phyloP scores from a whole-genome alignment of 2,888 invertebrate species.

The Chironomus riparius region DNA sequence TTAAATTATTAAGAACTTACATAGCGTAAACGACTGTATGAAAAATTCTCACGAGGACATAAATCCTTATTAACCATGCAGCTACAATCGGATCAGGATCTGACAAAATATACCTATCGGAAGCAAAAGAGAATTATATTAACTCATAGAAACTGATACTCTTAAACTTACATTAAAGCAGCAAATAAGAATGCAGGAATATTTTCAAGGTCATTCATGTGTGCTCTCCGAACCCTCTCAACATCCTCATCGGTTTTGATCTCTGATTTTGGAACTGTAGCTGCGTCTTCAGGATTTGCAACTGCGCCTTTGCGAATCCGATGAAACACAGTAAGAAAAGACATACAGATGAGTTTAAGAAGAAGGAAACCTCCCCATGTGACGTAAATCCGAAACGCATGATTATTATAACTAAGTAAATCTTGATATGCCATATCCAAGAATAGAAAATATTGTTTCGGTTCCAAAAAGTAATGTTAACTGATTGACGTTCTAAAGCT shows the following conservation, averaged over 20 bases:
- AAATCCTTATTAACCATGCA: conserved; percentile 33
- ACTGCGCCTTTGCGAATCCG: conserved; percentile 40
- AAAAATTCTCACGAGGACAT: conserved; percentile 37
- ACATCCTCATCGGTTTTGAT: conserved; percentile 41
- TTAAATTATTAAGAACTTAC: conserved; percentile 25
- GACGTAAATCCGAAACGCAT: conserved; percentile 34
- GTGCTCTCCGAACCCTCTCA: conserved; percentile 47
- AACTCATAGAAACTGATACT: no score
- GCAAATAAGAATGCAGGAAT: conserved; percentile 45
- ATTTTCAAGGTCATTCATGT: conserved; percentile 52
- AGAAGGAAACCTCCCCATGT: conserved; percentile 35
- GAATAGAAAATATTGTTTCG: no score
- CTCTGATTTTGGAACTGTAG: neutral
- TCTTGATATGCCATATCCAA: neutral
- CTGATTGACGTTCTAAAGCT: no score
- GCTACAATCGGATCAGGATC: conserved; percentile 44
- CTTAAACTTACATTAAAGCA: conserved; percentile 39
- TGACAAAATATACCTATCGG: conserved; percentile 39
- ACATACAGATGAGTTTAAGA: conserved; percentile 37
- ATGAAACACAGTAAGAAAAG: conserved; percentile 34
- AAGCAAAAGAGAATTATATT: neutral
- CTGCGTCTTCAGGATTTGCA: conserved; percentile 44
- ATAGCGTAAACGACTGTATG: conserved; percentile 41
- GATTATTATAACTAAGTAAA: conserved; percentile 12
- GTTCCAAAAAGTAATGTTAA: no score